phyloP scores from a whole-genome alignment of 2,888 invertebrate species.

The Stenurella melanura region DNA sequence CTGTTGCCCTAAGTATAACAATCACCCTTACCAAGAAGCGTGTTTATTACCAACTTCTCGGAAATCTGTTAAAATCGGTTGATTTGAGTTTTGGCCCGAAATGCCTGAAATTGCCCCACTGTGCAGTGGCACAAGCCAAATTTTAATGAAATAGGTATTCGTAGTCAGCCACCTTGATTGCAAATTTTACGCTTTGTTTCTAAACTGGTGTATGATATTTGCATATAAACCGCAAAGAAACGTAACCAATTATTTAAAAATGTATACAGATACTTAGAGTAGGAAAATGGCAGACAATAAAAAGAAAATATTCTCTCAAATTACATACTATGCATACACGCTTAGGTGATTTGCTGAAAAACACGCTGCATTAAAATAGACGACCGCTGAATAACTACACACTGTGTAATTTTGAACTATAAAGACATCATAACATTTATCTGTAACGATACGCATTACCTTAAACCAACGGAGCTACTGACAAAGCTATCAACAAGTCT shows the following conservation, averaged over 20 bases:
- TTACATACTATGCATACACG: not conserved
- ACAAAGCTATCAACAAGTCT: not conserved
- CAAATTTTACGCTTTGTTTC: too few relatives aligned
- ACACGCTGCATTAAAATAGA: not conserved
- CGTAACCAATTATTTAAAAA: not conserved
- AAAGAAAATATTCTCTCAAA: not conserved
- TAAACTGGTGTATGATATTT: not conserved
- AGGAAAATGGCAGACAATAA: not conserved
- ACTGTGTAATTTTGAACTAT: conserved; percentile 32
- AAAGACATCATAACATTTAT: conserved; percentile 22
- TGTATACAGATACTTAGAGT: not conserved
- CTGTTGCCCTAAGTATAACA: too few relatives aligned
- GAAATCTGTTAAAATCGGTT: too few relatives aligned
- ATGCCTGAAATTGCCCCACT: too few relatives aligned
- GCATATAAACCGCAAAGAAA: not conserved
- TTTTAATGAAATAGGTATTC: too few relatives aligned
- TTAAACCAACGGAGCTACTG: not conserved
- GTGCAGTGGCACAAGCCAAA: too few relatives aligned
- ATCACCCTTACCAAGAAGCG: too few relatives aligned
- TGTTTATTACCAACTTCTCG: too few relatives aligned
- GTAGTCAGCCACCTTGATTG: too few relatives aligned
- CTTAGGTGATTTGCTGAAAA: not conserved
- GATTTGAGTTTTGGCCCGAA: too few relatives aligned
- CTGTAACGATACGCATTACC: not conserved
- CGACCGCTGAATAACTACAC: not conserved